Conservation (phyloP, 2,888 invertebrate genomes). For the Smittia aterrima region DNA sequence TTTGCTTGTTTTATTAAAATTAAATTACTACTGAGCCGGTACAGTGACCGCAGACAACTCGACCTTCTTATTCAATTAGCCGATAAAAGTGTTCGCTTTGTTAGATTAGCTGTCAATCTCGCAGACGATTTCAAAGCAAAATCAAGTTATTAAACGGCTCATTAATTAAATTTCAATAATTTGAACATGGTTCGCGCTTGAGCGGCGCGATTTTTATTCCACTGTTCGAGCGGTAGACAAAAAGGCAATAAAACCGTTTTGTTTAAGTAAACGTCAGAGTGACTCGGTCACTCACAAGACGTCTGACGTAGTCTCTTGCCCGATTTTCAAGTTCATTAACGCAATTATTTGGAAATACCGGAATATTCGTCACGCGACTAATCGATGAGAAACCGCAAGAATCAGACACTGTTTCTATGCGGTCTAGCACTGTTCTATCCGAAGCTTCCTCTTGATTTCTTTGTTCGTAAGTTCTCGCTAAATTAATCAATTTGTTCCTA, state of each 20-base stretch:
- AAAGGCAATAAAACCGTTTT: not conserved
- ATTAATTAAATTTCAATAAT: slow-evolving; percentile 3
- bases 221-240: not conserved
- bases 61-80: not conserved
- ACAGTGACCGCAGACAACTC: no score
- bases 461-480: no score
- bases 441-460: no score
- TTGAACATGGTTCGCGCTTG: not conserved
- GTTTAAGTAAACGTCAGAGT: not conserved
- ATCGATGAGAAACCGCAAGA: slow-evolving; percentile 3
- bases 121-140: not conserved
- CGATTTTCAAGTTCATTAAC: slow-evolving; percentile 16
- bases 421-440: no score
- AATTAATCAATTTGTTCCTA: no score
- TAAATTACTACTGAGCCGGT: not conserved
- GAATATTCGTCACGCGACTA: not conserved
- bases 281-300: not conserved
- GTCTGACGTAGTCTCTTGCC: not conserved
- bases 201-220: not conserved
- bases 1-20: not conserved
- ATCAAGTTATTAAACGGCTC: slow-evolving; percentile 8
- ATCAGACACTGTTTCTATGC: not conserved
- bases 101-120: slow-evolving; percentile 5
- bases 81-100: not conserved
- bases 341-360: slow-evolving; percentile 7